Evolutionary conservation across 2,888 invertebrate species (phyloP).

Genomic region (Caenorhabditis macrosperma): DNA sequence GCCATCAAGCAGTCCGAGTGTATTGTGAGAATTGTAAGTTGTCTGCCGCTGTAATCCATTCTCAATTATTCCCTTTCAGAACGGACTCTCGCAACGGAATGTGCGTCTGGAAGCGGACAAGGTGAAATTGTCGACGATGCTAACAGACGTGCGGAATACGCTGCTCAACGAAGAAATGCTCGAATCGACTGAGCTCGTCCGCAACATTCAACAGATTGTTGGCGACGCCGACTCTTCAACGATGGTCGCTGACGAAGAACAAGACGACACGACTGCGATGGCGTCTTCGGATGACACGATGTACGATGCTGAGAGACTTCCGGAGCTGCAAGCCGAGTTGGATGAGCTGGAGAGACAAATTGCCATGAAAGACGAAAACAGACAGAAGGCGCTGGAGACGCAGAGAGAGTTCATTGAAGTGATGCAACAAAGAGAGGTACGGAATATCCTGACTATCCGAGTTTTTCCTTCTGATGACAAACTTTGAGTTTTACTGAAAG

Average conservation of each 20-base stretch:
- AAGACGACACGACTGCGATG: slow-evolving; percentile 16
- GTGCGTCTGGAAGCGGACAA: slow-evolving; percentile 32
- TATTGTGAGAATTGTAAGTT: slow-evolving; percentile 43
- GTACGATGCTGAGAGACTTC: slow-evolving; percentile 41
- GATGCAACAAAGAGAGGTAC: slow-evolving; percentile 46
- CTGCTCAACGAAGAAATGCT: slow-evolving; percentile 47
- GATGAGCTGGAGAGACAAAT: slow-evolving; percentile 57
- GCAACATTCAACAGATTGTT: slow-evolving; percentile 16
- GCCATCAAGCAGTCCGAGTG: slow-evolving; percentile 44
- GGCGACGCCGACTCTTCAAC: slow-evolving; percentile 25
- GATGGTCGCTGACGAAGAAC: slow-evolving; percentile 27
- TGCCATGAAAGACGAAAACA: slow-evolving; percentile 52
- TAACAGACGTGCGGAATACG: slow-evolving; percentile 18
- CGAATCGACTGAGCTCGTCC: slow-evolving; percentile 30
- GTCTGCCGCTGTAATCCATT: too few species aligned
- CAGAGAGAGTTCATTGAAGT: slow-evolving; percentile 43
- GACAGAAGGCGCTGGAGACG: slow-evolving; percentile 40
- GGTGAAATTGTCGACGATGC: slow-evolving; percentile 15
- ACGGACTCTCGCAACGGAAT: slow-evolving; percentile 22
- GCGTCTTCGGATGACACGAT: slow-evolving; percentile 33
- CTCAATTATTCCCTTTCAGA: slow-evolving; percentile 37
- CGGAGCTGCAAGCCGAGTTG: slow-evolving; percentile 47
- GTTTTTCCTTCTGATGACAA: too few species aligned
- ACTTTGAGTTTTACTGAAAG: too few species aligned
- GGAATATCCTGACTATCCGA: not conserved